Evolutionary conservation across 1,140 invertebrate species (phyloP).

Genomic region (Drosophila sucinea): DNA sequence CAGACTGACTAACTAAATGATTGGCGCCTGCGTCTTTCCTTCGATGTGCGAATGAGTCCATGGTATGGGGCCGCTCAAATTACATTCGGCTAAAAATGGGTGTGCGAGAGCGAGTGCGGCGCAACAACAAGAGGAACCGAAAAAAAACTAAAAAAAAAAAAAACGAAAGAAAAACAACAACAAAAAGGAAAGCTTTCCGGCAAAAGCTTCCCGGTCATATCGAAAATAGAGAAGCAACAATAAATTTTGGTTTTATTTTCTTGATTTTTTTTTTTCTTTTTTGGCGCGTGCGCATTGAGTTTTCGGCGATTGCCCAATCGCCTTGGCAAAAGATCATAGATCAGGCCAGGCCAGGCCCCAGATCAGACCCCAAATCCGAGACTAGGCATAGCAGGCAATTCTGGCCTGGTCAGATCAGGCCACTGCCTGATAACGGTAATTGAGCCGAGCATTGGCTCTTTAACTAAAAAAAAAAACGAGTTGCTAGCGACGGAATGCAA

Average conservation of each 20-base stretch:
- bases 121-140: slow-evolving; percentile 6
- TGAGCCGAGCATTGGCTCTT: slow-evolving; percentile 43
- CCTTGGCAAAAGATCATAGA: slow-evolving; percentile 31
- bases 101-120: slow-evolving; percentile 69
- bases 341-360: slow-evolving; percentile 25
- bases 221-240: slow-evolving; percentile 14
- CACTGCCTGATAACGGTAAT: slow-evolving; percentile 70
- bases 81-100: slow-evolving; percentile 83
- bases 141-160: not conserved
- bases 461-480: slow-evolving; percentile 53
- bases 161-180: not conserved
- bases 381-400: slow-evolving; percentile 28
- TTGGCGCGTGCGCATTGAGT: slow-evolving; percentile 65
- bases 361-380: slow-evolving; percentile 1
- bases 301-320: slow-evolving; percentile 62
- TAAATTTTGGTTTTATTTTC: slow-evolving; percentile 22
- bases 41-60: slow-evolving; percentile 73
- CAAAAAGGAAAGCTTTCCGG: slow-evolving; percentile 48
- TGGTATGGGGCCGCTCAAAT: slow-evolving; percentile 79
- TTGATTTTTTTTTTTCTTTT: slow-evolving; percentile 20
- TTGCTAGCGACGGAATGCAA: slow-evolving; percentile 68
- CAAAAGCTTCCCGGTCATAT: slow-evolving; percentile 40
- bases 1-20: slow-evolving; percentile 1
- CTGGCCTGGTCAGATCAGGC: slow-evolving; percentile 22
- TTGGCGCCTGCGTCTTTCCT: slow-evolving; percentile 20